These are phyloP conservation scores for Sardina pilchardus DNA, from an alignment of 2,113 vertebrate genomes.

Conservation along the genomic window DNA sequence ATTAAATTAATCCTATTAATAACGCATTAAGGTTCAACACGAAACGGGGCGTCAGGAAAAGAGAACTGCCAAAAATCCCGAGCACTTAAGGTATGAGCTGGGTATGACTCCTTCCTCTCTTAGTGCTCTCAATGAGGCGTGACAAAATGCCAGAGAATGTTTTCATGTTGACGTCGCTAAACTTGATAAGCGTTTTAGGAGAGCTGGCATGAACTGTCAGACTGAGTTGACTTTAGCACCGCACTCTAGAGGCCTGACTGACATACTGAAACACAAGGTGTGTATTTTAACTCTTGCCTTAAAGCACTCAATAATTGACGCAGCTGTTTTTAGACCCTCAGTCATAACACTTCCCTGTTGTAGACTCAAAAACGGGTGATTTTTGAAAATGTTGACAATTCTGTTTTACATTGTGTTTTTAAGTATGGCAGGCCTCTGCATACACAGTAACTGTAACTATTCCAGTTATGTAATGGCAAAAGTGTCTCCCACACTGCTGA, in stretches of 20 bases:
- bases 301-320: neutral
- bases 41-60: neutral
- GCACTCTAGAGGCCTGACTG: neutral
- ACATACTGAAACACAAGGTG: neutral
- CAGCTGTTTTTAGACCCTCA: neutral
- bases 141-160: conserved; percentile 9
- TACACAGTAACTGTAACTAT: neutral
- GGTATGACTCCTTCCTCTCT: neutral
- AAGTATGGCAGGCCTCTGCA: neutral
- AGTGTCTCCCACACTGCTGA: neutral
- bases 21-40: neutral
- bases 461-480: neutral
- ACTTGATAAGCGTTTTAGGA: conserved; percentile 17
- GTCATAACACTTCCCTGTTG: too few relatives aligned
- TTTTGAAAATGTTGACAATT: neutral
- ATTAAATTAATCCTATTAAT: conserved; percentile 41
- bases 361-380: too few relatives aligned
- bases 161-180: conserved; percentile 13
- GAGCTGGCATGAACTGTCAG: neutral
- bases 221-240: neutral
- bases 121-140: neutral
- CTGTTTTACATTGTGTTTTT: neutral
- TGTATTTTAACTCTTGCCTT: neutral
- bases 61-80: neutral
- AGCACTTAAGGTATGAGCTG: neutral